A percentile compares a stretch with the other conserved stretches of the same genome.
These are phyloP conservation scores for Macrosoma leucophasiata DNA, from an alignment of 2,888 invertebrate genomes.

Conservation along the genomic window DNA sequence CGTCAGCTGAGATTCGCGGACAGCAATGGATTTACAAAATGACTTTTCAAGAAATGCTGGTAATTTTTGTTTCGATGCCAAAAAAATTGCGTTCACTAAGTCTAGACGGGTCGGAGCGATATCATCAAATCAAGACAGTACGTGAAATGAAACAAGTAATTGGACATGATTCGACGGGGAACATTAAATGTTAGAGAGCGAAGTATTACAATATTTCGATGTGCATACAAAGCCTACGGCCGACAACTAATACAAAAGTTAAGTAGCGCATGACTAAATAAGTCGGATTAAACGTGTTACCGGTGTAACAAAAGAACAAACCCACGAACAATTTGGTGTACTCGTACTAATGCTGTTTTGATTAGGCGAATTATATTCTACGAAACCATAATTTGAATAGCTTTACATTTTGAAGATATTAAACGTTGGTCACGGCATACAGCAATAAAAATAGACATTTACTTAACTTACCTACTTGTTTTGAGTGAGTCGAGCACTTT, in stretches of 20 bases:
- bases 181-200: conserved; percentile 7
- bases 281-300: conserved; percentile 37
- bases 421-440: conserved; percentile 42
- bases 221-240: conserved; percentile 16
- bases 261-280: conserved; percentile 44
- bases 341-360: conserved; percentile 66
- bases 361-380: conserved; percentile 62
- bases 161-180: conserved; percentile 11
- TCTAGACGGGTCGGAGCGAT: conserved; percentile 20
- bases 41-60: conserved; percentile 30
- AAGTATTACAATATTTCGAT: conserved; percentile 21
- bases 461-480: conserved; percentile 35
- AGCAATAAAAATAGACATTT: conserved; percentile 39
- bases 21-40: conserved; percentile 31
- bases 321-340: conserved; percentile 40
- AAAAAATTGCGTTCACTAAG: conserved; percentile 18
- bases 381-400: conserved; percentile 37
- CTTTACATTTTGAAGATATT: conserved; percentile 23
- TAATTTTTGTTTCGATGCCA: conserved; percentile 17
- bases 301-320: conserved; percentile 31
- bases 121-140: conserved; percentile 17
- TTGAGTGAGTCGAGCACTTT: conserved; percentile 31
- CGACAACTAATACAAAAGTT: conserved; percentile 23
- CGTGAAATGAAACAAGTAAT: conserved; percentile 26
- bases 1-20: conserved; percentile 45